These are phyloP conservation scores for Eonycteris spelaea DNA, from an alignment of 2,113 vertebrate genomes.

Conservation along the genomic window DNA sequence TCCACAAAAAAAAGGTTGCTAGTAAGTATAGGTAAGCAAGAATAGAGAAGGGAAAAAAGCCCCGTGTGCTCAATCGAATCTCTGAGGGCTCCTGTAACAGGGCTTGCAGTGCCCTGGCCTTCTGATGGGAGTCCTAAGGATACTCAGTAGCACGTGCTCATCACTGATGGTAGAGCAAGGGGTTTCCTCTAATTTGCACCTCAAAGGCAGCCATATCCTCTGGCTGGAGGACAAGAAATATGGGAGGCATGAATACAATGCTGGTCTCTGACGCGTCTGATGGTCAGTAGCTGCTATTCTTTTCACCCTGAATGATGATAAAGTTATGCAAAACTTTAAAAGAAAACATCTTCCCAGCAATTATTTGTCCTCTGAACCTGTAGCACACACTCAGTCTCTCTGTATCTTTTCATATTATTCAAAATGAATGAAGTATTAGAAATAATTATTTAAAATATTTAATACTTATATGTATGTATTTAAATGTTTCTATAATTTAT, in stretches of 20 bases:
- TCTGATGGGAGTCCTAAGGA: background rate
- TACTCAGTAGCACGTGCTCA: background rate
- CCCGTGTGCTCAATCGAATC: accelerated
- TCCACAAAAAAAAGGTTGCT: background rate
- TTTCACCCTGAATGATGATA: background rate
- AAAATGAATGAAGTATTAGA: background rate
- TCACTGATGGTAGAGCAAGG: background rate
- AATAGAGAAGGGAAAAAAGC: background rate
- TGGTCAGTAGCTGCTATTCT: background rate
- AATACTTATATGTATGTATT: background rate
- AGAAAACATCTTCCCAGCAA: background rate
- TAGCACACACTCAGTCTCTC: background rate
- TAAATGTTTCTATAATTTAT: background rate
- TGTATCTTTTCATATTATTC: background rate
- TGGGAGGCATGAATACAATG: background rate
- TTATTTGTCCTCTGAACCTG: background rate
- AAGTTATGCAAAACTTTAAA: background rate
- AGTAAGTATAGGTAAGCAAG: background rate
- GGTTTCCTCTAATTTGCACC: background rate
- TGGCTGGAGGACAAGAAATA: background rate
- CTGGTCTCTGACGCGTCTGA: background rate
- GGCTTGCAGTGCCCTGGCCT: background rate
- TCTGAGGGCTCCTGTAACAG: background rate
- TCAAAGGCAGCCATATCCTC: background rate
- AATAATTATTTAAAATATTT: constrained; percentile 4